Conservation (phyloP, 2,113 vertebrate species). For the Alosa alosa region DNA sequence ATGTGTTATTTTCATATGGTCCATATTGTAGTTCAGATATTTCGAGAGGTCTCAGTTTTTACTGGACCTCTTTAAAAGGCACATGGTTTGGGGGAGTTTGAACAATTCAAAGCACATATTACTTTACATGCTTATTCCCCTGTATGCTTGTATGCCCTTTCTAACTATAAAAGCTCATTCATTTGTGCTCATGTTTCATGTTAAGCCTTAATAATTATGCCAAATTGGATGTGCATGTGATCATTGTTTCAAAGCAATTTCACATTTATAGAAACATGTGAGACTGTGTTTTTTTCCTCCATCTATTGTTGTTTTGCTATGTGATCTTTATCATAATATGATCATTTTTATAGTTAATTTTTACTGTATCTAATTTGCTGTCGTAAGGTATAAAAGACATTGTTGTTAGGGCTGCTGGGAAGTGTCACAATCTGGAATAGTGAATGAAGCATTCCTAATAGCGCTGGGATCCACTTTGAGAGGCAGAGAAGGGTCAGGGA, state of each 20-base stretch:
- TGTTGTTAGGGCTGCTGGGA: not conserved
- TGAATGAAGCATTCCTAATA: conserved; percentile 3
- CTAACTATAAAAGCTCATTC: not conserved
- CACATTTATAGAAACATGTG: not conserved
- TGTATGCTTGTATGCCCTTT: not conserved
- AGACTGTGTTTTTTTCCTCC: not conserved
- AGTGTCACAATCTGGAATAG: conserved; percentile 19
- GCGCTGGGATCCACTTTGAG: not conserved
- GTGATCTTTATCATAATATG: conserved; percentile 6
- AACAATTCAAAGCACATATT: conserved; percentile 35
- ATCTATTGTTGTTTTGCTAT: not conserved
- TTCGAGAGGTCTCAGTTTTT: not conserved
- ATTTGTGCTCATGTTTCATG: not conserved
- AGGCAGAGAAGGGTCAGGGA: not conserved
- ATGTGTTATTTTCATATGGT: not conserved
- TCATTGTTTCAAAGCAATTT: not conserved
- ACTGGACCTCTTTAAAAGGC: not conserved
- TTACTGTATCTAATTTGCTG: conserved; percentile 35
- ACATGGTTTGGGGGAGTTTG: conserved; percentile 11
- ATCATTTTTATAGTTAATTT: conserved; percentile 8
- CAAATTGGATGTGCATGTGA: not conserved
- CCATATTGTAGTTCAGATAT: conserved; percentile 7
- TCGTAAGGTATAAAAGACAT: conserved; percentile 12
- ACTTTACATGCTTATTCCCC: conserved; percentile 4
- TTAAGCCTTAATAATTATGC: not conserved